Base-by-base conservation (phyloP, 2,113 vertebrate species). In the Stegastes partitus region DNA sequence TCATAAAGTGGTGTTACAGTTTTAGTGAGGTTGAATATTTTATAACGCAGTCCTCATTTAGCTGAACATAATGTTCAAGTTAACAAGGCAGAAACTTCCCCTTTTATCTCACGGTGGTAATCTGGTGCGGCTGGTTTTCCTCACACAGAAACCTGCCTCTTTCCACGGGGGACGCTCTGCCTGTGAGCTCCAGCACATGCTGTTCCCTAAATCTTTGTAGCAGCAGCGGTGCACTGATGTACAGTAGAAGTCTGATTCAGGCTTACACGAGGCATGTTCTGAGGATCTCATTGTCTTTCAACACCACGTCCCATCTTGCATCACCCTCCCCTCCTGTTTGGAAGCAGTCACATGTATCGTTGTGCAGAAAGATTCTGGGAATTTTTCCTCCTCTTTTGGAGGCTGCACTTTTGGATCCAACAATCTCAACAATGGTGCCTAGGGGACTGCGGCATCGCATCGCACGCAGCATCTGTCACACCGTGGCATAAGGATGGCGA, bases 281-380 rank as follows among this genome's bases (percentile, higher is more conserved):
- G 15, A 67, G 51, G 22, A 69, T 56, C 86, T 79, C 62, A 62
- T 81, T 82, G 74, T 72, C 79, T 84, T 82, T 84, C 68, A 67
- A 10, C 58, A 44, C 70, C 62, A 54, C 19, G 4, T 77, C 68
- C 61, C 53, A 7, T 76, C 77, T 69, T 31, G 49, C 68, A 37
- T 63, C 54, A 39, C 28, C 63, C 59, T 50, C 65, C 19, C 22
- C 18, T 51, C 39, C 61, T 10, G 34, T 45, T 56, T 19, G 10
- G 28, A 70, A 44, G 59, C 59, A 51, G 56, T 45, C 47, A 11
- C 42, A 21, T 72, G 70, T 26, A 67, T 67, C 14, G 12, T 5
- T 39, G 63, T 73, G 62, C 47, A 23, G 39, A 61, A 53, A 61
- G 54, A 56, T 53, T 39, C 56, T 68, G 56, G 39, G 57, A 83